Base-by-base conservation (phyloP, 1,140 invertebrate species). In the Dufourea novaeangliae region DNA sequence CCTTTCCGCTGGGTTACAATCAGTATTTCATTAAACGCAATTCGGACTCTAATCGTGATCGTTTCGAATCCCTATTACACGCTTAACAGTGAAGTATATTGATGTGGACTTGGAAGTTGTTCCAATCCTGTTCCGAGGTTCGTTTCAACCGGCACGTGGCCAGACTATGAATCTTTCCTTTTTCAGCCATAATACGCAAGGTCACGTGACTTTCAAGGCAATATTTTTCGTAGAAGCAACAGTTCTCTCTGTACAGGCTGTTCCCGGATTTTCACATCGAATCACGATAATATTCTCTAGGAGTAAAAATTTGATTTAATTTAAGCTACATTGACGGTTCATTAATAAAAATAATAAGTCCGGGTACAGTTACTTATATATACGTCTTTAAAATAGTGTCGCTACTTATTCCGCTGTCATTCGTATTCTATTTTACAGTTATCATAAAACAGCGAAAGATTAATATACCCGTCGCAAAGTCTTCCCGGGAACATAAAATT, bases 141-240 rank as follows among this genome's bases (percentile, higher is more conserved):
- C 20, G 22, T 52, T 63, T 29, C 6, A 1, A 27, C 14, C 22
- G 14, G 22, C 50, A 56, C 62, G 71, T 73, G 59, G 44, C 25
- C 29, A 14, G 34, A 54, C 25, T 41, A 11, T 56, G 8, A 54
- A 12, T 75, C 63, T 75, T 20, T 57, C 6, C 27, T 34, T 66
- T 34, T 67, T 29, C 22, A 56, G 44, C n/a, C 29, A 57, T 32
- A 41, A 56, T 22, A 25, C 34, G 11, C 25, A 32, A 54, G 46
- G 71, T 14, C 71, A 46, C 25, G 20, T 27, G 39, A 44, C 39
- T 25, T 66, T 67, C 50, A 44, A 67, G 29, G 61, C 50, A 39
- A 44, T 20, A 44, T 41, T 66, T 57, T 34, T 46, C 34, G 8
- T 44, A 32, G 37, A 67, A 57, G 8, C 8, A 8, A 14, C 6